Evolutionary conservation across 1,140 invertebrate species (phyloP).

Genomic region (Myzus persicae): DNA sequence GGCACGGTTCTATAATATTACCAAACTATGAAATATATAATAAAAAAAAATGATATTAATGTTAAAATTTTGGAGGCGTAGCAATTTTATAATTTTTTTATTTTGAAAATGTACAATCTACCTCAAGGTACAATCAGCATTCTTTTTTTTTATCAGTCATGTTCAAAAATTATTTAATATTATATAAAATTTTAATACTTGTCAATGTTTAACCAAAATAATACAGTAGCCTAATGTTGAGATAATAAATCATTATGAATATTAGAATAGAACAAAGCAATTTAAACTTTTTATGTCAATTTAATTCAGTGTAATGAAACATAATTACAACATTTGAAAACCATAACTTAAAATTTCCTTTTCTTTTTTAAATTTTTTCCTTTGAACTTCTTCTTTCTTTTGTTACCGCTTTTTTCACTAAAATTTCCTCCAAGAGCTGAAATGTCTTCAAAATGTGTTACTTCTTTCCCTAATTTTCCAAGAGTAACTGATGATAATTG

Average conservation of each 20-base stretch:
- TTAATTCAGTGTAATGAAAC: not conserved
- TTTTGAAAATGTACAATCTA: not conserved
- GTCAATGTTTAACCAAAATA: no score
- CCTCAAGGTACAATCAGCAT: no score
- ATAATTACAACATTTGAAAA: not conserved
- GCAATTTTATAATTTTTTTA: not conserved
- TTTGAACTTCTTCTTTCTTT: slow-evolving; percentile 57
- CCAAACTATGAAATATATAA: no score
- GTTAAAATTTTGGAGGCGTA: no score
- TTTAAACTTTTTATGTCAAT: not conserved
- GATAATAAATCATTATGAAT: not conserved
- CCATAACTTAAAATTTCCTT: not conserved
- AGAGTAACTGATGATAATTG: slow-evolving; percentile 78
- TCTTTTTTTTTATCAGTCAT: no score
- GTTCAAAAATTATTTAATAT: no score
- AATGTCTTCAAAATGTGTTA: slow-evolving; percentile 73
- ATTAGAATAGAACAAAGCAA: not conserved
- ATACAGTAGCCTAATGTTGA: no score
- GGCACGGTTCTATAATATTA: no score
- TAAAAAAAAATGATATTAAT: no score
- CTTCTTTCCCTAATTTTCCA: slow-evolving; percentile 80
- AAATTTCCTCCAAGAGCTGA: slow-evolving; percentile 64
- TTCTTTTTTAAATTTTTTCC: slow-evolving; percentile 54
- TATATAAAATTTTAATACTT: no score
- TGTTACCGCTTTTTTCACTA: slow-evolving; percentile 63